Evolutionary conservation across 2,797 vertebrate genomes (phyloP).

Genomic region (Poeciliopsis paucimaculata): DNA sequence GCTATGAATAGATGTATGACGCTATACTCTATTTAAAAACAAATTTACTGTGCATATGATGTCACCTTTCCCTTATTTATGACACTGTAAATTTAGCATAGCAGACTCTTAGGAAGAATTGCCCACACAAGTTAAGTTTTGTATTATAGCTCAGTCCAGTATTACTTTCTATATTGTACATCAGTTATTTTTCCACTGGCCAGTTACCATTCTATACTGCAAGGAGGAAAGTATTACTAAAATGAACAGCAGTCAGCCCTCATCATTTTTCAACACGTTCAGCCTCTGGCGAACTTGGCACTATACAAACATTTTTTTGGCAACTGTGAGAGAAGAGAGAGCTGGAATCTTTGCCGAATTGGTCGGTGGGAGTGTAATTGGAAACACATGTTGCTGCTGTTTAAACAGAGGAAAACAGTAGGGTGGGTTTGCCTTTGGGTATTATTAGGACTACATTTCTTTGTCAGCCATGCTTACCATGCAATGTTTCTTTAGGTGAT

Average conservation of each 20-base stretch:
- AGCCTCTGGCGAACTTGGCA: conserved; percentile 44
- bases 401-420: conserved; percentile 22
- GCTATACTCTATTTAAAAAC: background rate
- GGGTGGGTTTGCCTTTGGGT: conserved; percentile 16
- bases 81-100: conserved; percentile 6
- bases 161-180: conserved; percentile 40
- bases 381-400: conserved; percentile 66
- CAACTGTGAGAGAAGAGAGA: conserved; percentile 20
- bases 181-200: conserved; percentile 27
- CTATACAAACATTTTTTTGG: conserved; percentile 24
- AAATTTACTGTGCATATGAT: background rate
- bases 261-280: conserved; percentile 43
- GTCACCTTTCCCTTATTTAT: background rate
- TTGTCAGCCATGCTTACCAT: conserved; percentile 1
- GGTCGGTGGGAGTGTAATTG: conserved; percentile 47
- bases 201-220: background rate
- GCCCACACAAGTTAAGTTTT: conserved; percentile 22
- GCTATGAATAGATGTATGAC: background rate
- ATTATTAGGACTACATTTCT: background rate
- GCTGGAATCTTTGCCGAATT: conserved; percentile 36
- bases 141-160: conserved; percentile 43
- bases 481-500: background rate
- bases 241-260: conserved; percentile 16
- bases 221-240: conserved; percentile 68
- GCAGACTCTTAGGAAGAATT: background rate